phyloP scores from a whole-genome alignment of 2,113 vertebrate genomes.

The Malaclemys terrapin region DNA sequence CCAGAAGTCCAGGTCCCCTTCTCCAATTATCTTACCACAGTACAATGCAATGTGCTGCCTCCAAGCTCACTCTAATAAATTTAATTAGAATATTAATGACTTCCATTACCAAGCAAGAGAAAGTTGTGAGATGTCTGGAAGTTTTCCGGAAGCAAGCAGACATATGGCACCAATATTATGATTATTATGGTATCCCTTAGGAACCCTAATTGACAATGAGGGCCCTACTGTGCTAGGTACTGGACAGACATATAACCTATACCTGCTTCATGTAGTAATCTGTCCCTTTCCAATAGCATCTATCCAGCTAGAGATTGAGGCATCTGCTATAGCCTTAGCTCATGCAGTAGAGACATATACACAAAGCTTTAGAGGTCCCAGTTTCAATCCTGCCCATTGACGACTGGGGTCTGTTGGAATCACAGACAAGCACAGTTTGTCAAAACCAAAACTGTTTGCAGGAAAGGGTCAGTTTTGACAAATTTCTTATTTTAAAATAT shows the following conservation, averaged over 20 bases:
- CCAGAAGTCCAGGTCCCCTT: not conserved
- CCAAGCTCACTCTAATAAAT: not conserved
- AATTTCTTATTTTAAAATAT: not conserved
- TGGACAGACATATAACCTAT: not conserved
- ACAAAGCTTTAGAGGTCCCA: too few relatives aligned
- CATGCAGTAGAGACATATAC: too few relatives aligned
- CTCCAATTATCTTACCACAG: not conserved
- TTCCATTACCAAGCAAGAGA: not conserved
- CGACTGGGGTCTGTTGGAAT: too few relatives aligned
- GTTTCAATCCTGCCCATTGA: too few relatives aligned
- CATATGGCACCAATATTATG: fast-evolving
- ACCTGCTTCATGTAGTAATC: too few relatives aligned
- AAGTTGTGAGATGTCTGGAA: not conserved
- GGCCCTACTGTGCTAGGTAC: fast-evolving
- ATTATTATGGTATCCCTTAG: not conserved
- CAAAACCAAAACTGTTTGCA: not conserved
- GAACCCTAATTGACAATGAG: not conserved
- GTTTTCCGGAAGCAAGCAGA: not conserved
- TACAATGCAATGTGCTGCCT: not conserved
- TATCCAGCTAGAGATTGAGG: too few relatives aligned
- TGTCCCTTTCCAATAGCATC: too few relatives aligned
- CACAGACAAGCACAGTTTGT: not conserved
- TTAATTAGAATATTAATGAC: not conserved
- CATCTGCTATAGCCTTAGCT: too few relatives aligned
- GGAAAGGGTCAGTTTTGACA: not conserved